Base-by-base conservation (phyloP, 2,888 invertebrate genomes). In the Ectemnius continuus region DNA sequence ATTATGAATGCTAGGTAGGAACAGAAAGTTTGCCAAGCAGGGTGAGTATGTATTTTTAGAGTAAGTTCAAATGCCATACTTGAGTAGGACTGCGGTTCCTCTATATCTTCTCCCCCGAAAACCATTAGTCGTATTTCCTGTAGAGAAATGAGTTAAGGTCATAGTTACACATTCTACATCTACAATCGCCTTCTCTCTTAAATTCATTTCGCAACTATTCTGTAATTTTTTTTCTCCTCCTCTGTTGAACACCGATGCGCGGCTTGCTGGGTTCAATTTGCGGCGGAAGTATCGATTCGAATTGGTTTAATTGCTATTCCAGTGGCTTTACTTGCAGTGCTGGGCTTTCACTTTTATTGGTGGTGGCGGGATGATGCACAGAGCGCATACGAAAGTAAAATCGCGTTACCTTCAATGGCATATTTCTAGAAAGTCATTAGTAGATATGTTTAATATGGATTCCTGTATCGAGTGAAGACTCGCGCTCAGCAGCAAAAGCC, bases 111-210 rank as follows among this genome's bases (percentile, higher is more conserved):
- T 11, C 36, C 23, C 23, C 23, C 3, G 0, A 23, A 11, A 36
- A 4, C 36, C 36, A 11, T 8, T 36, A 36, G 36, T 36, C 5
- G 36, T 36, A 36, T 8, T 36, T 36, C 36, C 36, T 2, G 36
- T 36, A 36, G 36, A 36, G 6, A 71, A 11, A 45, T 3, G 4
- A 45, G 69, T 71, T 78, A 75, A 70, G 75, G 75, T 45, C 67
- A 56, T 26, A 52, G 58, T 67, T 36, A 36, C 11, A 36, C 36
- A 36, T 36, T 36, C 36, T 36, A 45, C 46, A n/a, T 59, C 23
- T 8, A 52, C 45, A 1, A 14, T 57, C 58, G 60, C 67, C 47
- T 47, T 2, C 48, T 59, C 60, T 67, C 13, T 56, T 67, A 14
- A 52, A 13, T 52, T 57, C 47, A 47, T 26, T 20, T 71, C 11